Conservation (phyloP, 2,888 invertebrate species). For the Ormyrus thymus region DNA sequence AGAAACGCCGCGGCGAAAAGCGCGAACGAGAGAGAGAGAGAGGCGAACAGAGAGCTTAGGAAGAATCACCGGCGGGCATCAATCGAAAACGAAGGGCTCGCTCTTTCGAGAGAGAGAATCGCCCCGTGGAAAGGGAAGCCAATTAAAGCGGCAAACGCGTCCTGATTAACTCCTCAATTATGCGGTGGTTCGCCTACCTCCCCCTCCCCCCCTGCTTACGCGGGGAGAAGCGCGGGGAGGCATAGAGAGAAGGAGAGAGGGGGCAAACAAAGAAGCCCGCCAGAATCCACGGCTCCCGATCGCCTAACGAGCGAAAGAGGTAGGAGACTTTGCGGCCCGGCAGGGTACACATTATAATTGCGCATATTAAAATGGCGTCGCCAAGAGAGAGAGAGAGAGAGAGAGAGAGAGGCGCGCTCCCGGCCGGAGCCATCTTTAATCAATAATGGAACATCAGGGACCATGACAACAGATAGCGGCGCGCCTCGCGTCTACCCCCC, state of each 20-base stretch:
- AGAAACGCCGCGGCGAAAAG: not conserved
- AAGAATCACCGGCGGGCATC: constrained; percentile 37
- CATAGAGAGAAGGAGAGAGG: no score
- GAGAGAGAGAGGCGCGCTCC: constrained; percentile 52
- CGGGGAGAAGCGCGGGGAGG: no score
- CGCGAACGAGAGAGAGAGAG: constrained; percentile 2
- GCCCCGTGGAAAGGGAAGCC: constrained; percentile 57
- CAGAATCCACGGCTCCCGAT: not conserved
- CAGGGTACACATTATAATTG: constrained; percentile 73
- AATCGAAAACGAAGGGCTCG: not conserved
- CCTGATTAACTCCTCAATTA: constrained; percentile 74
- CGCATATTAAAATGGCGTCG: constrained; percentile 75
- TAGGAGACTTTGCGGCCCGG: constrained; percentile 17
- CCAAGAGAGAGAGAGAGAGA: constrained; percentile 40
- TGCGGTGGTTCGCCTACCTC: constrained; percentile 57
- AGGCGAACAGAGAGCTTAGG: not conserved
- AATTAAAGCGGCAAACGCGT: constrained; percentile 72
- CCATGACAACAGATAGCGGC: constrained; percentile 75
- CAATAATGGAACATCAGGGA: constrained; percentile 75
- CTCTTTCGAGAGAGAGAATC: constrained; percentile 1
- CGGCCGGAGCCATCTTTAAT: constrained; percentile 74
- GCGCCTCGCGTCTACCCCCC: constrained; percentile 63
- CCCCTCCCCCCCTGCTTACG: constrained; percentile 64
- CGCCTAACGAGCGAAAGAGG: constrained; percentile 11
- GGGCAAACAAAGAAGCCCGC: constrained; percentile 51